Conservation (phyloP, 2,113 vertebrate genomes). For the Polypterus bichir region DNA sequence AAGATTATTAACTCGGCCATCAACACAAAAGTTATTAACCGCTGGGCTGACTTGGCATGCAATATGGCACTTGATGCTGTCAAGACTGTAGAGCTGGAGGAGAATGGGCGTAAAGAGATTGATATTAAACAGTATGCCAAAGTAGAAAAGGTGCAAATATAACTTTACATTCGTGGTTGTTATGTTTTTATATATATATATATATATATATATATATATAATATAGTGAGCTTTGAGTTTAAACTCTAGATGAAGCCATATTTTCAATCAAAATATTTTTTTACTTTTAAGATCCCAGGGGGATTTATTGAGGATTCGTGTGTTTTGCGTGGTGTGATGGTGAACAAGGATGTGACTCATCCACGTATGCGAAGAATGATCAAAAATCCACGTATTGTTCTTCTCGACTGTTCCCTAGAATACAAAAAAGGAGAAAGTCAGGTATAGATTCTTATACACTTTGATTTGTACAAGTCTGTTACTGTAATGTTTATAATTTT, state of each 20-base stretch:
- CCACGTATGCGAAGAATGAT: conserved; percentile 78
- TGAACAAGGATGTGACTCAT: conserved; percentile 91
- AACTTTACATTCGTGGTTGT: too few relatives aligned
- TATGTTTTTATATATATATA: too few relatives aligned
- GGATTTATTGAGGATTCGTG: conserved; percentile 81
- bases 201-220: too few relatives aligned
- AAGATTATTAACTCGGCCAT: conserved; percentile 84
- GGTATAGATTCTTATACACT: conserved; percentile 37
- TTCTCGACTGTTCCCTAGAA: conserved; percentile 86
- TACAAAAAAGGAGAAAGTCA: conserved; percentile 98
- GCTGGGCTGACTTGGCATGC: conserved; percentile 69
- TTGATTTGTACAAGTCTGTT: too few relatives aligned
- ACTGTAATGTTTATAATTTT: too few relatives aligned
- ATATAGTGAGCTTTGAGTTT: too few relatives aligned
- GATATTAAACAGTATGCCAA: conserved; percentile 96
- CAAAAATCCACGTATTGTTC: conserved; percentile 73
- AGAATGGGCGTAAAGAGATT: conserved; percentile 81
- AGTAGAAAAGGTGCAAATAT: conserved; percentile 72
- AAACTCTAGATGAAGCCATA: too few relatives aligned
- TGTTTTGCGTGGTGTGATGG: conserved; percentile 82
- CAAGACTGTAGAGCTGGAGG: conserved; percentile 76
- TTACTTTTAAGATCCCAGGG: conserved; percentile 64
- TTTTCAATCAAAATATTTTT: background rate
- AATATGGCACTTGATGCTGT: conserved; percentile 76
- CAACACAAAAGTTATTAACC: conserved; percentile 67